phyloP scores from a whole-genome alignment of 2,113 vertebrate species.

The Thermophis baileyi region DNA sequence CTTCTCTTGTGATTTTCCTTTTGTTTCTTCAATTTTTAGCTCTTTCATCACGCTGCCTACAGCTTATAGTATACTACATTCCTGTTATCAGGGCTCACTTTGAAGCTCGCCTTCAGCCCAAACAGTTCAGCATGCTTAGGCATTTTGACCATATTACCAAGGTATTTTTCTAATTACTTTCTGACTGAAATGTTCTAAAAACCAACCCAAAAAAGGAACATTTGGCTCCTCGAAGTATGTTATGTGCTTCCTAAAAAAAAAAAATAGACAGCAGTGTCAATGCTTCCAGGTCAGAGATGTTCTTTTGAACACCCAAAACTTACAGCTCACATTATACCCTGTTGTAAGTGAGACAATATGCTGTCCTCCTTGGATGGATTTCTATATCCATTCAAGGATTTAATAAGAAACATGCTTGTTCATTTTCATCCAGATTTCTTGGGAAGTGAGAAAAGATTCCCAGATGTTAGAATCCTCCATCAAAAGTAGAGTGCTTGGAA shows the following conservation, averaged over 20 bases:
- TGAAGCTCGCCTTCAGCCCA: slow-evolving; percentile 90
- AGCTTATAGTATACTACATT: slow-evolving; percentile 96
- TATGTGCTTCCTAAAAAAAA: background rate
- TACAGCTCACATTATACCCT: background rate
- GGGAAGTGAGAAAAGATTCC: background rate
- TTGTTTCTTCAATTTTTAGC: slow-evolving; percentile 66
- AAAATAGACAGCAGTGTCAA: background rate
- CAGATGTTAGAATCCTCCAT: background rate
- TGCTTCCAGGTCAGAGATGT: background rate
- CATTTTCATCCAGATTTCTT: background rate
- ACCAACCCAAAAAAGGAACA: background rate
- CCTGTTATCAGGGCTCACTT: slow-evolving; percentile 92
- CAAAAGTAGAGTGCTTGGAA: background rate
- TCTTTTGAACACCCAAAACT: background rate
- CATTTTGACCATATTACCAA: slow-evolving; percentile 98
- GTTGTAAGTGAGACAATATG: background rate
- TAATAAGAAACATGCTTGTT: background rate
- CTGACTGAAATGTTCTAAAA: slow-evolving; percentile 5
- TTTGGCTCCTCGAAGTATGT: background rate
- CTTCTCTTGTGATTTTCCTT: slow-evolving; percentile 21
- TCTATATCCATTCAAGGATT: background rate
- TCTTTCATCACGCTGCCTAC: slow-evolving; percentile 92
- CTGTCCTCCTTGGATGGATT: background rate
- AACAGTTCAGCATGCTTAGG: slow-evolving; percentile 90
- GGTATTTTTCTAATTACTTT: slow-evolving; percentile 71